Percentiles rank a stretch among this genome's conserved stretches.
phyloP scores from a whole-genome alignment of 1,140 invertebrate species.

The Drosophila simulans region DNA sequence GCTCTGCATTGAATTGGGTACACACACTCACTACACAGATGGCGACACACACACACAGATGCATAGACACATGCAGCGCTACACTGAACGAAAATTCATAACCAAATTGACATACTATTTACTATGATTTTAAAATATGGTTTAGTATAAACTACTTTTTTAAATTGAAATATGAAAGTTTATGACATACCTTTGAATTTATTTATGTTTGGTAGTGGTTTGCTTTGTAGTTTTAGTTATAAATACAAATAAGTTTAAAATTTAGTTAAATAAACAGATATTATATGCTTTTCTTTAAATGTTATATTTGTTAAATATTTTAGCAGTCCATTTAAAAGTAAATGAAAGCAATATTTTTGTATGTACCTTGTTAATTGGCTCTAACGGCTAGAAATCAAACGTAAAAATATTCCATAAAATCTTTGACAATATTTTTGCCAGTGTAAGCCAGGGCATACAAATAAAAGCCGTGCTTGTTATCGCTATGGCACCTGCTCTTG shows the following conservation, averaged over 20 bases:
- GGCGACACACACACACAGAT: conserved; percentile 15
- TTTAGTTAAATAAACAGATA: too few relatives aligned
- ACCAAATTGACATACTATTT: background rate
- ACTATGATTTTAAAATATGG: background rate
- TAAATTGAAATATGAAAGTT: too few relatives aligned
- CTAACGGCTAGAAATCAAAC: too few relatives aligned
- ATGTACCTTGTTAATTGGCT: too few relatives aligned
- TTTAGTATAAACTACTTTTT: too few relatives aligned
- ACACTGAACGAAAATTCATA: background rate
- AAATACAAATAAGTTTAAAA: too few relatives aligned
- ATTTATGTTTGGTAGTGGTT: too few relatives aligned
- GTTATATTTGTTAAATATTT: too few relatives aligned
- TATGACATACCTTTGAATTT: too few relatives aligned
- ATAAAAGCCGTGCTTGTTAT: conserved; percentile 41
- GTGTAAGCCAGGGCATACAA: conserved; percentile 11
- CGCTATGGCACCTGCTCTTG: conserved; percentile 35
- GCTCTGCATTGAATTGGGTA: conserved; percentile 56
- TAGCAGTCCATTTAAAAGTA: background rate
- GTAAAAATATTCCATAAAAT: too few relatives aligned
- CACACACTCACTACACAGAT: conserved; percentile 16
- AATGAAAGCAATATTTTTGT: background rate
- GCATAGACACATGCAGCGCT: conserved; percentile 4
- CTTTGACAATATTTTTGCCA: background rate
- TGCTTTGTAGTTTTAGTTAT: too few relatives aligned
- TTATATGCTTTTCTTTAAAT: too few relatives aligned